Evolutionary conservation across 2,888 invertebrate genomes (phyloP).

Genomic region (Hypomecis punctinalis): DNA sequence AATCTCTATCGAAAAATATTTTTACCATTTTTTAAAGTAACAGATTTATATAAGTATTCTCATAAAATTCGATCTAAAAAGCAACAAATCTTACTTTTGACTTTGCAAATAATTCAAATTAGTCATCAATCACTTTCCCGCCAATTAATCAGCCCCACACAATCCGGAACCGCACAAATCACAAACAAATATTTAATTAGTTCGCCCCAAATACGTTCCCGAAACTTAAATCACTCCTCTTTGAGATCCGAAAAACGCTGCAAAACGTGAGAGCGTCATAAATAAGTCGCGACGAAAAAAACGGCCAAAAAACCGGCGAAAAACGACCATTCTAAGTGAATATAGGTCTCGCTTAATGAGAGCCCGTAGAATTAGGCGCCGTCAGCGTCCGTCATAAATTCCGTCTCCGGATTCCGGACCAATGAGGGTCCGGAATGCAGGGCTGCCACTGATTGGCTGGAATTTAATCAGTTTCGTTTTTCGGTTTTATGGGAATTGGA

Average conservation of each 20-base stretch:
- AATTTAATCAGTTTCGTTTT: slow-evolving; percentile 19
- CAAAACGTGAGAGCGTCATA: slow-evolving; percentile 47
- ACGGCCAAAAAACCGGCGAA: slow-evolving; percentile 48
- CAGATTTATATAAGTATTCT: too few species aligned
- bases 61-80: too few species aligned
- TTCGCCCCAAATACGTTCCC: background rate
- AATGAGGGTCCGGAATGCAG: slow-evolving; percentile 37
- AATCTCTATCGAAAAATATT: too few species aligned
- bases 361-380: slow-evolving; percentile 72
- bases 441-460: slow-evolving; percentile 35
- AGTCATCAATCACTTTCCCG: too few species aligned
- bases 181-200: slow-evolving; percentile 5
- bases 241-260: slow-evolving; percentile 37
- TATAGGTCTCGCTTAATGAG: slow-evolving; percentile 78
- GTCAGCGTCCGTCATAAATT: slow-evolving; percentile 80
- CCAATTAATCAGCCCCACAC: background rate
- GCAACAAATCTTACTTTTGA: too few species aligned
- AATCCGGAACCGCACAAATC: background rate
- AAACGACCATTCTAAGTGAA: slow-evolving; percentile 74
- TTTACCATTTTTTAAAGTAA: too few species aligned
- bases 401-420: slow-evolving; percentile 59
- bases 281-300: slow-evolving; percentile 47
- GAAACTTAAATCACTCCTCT: slow-evolving; percentile 21
- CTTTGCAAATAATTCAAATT: too few species aligned
- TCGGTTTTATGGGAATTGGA: slow-evolving; percentile 11